Conservation (phyloP, 1,140 invertebrate genomes). For the Lepeophtheirus salmonis region DNA sequence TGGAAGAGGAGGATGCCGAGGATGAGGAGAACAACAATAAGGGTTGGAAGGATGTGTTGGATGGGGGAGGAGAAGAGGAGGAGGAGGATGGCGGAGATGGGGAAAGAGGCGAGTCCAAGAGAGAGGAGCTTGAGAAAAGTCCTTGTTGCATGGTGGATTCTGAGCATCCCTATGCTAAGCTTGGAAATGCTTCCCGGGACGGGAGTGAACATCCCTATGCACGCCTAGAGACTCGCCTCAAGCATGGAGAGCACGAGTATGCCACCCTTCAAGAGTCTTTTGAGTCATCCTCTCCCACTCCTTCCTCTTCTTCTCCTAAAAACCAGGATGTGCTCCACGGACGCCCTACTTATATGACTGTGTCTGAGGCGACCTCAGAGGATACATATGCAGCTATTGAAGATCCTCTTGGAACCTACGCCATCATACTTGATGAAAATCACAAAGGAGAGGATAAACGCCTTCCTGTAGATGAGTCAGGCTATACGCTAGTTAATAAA, state of each 20-base stretch:
- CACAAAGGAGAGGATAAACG: not conserved
- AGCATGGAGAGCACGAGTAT: not conserved
- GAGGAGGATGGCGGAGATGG: not conserved
- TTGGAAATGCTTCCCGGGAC: not conserved
- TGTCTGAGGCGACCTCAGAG: slow-evolving; percentile 5
- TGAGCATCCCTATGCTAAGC: not conserved
- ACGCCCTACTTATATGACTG: not conserved
- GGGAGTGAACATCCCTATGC: not conserved
- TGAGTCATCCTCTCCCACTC: not conserved
- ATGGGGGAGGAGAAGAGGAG: not conserved
- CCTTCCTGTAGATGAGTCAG: not conserved
- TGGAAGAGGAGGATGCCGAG: not conserved
- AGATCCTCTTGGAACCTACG: not conserved
- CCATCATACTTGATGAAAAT: not conserved
- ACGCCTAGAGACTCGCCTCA: not conserved
- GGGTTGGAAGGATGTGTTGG: not conserved
- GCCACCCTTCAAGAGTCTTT: not conserved
- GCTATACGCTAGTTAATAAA: not conserved
- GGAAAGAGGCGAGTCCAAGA: not conserved
- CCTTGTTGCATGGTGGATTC: not conserved
- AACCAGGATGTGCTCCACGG: not conserved
- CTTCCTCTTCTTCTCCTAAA: not conserved
- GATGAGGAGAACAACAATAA: not conserved
- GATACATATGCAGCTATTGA: slow-evolving; percentile 12
- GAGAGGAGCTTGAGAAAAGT: not conserved